These are phyloP conservation scores for Acleris laterana DNA, from an alignment of 2,888 invertebrate species.

Conservation along the genomic window DNA sequence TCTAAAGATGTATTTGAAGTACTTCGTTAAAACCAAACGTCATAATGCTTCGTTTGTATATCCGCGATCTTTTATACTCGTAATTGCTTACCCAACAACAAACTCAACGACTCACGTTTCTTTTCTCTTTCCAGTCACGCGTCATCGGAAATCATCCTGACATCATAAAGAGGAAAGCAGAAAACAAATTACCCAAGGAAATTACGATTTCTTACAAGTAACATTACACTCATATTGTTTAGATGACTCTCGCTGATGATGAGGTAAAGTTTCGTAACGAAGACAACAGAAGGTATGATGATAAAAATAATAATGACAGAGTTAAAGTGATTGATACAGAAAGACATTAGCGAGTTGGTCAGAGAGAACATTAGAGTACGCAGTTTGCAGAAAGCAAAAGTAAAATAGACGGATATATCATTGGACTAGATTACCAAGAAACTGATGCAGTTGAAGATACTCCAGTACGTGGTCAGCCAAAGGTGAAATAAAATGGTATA, in stretches of 20 bases:
- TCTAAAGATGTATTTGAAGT: too few species aligned
- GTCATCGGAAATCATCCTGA: conserved; percentile 34
- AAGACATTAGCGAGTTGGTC: conserved; percentile 23
- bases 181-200: conserved; percentile 33
- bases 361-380: conserved; percentile 27
- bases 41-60: not conserved
- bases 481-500: conserved; percentile 24
- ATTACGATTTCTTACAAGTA: conserved; percentile 27
- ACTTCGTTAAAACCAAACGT: not conserved
- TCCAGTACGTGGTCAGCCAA: conserved; percentile 23
- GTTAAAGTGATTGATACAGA: conserved; percentile 32
- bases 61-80: conserved; percentile 1
- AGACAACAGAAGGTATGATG: conserved; percentile 10
- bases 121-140: conserved; percentile 28
- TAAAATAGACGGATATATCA: conserved; percentile 31
- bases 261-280: conserved; percentile 9
- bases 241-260: conserved; percentile 11
- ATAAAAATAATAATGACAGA: conserved; percentile 11
- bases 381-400: conserved; percentile 44
- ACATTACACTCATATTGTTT: conserved; percentile 23
- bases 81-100: conserved; percentile 3
- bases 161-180: conserved; percentile 36
- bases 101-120: conserved; percentile 19
- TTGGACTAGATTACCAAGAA: conserved; percentile 23
- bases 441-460: conserved; percentile 32